Evolutionary conservation across 2,888 invertebrate species (phyloP).

Genomic region (Drosophila phalerata): DNA sequence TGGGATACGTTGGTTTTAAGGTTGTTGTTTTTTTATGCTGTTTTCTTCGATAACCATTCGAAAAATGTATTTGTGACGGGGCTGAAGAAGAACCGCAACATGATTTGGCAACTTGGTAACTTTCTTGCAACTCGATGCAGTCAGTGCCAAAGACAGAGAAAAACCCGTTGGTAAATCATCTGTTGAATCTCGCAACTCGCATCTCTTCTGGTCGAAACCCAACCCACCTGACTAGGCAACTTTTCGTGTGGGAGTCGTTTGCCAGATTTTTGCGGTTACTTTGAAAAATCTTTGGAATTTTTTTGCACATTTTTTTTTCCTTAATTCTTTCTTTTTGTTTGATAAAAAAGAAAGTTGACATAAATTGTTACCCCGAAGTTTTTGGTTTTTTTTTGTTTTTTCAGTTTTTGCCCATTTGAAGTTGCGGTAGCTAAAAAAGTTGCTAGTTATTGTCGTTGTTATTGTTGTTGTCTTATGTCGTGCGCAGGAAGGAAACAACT

Average conservation of each 20-base stretch:
- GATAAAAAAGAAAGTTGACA: conserved; percentile 81
- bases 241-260: conserved; percentile 71
- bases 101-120: conserved; percentile 77
- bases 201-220: conserved; percentile 35
- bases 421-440: conserved; percentile 63
- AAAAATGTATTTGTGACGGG: conserved; percentile 57
- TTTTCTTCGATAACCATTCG: conserved; percentile 58
- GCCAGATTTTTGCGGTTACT: conserved; percentile 76
- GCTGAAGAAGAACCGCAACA: conserved; percentile 53
- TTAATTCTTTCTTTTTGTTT: conserved; percentile 75
- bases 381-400: conserved; percentile 37
- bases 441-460: conserved; percentile 41
- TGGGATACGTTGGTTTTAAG: conserved; percentile 46
- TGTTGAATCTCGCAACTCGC: conserved; percentile 53
- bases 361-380: conserved; percentile 66
- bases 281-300: conserved; percentile 75
- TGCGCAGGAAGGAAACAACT: conserved; percentile 72
- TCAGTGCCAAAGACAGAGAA: conserved; percentile 28
- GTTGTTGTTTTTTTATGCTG: conserved; percentile 22
- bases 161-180: conserved; percentile 75
- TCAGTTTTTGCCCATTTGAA: conserved; percentile 47
- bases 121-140: conserved; percentile 64
- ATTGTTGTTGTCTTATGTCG: conserved; percentile 40
- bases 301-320: conserved; percentile 28
- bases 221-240: conserved; percentile 74